These are phyloP conservation scores for Sylvietta virens DNA, from an alignment of 2,113 vertebrate species.

Conservation along the genomic window DNA sequence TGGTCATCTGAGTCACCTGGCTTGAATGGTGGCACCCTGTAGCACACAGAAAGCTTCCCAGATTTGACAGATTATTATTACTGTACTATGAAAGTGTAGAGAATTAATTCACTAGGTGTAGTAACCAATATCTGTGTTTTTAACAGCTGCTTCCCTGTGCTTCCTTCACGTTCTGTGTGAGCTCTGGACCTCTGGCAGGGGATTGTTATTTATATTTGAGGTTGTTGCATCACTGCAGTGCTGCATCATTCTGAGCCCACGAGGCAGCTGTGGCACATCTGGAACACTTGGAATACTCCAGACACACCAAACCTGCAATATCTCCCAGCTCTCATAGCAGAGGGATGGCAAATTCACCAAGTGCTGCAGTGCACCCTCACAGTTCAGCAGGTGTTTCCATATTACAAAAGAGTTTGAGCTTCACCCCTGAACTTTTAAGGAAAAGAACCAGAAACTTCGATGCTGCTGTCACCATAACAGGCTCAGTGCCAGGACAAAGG, in stretches of 20 bases:
- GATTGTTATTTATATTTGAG: background rate
- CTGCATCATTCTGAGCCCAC: background rate
- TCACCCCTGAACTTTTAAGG: background rate
- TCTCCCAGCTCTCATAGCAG: background rate
- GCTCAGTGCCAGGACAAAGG: background rate
- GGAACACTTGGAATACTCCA: background rate
- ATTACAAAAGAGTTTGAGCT: background rate
- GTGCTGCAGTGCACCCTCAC: background rate
- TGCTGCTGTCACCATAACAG: background rate
- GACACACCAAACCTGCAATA: background rate
- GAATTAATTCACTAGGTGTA: background rate
- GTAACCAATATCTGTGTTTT: background rate
- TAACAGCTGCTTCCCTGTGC: background rate
- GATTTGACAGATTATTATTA: no score
- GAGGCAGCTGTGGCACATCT: background rate
- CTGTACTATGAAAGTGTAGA: accelerated
- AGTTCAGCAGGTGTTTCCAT: no score
- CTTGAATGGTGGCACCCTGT: background rate
- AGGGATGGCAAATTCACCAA: background rate
- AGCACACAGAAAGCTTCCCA: background rate
- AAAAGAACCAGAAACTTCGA: background rate
- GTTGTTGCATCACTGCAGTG: background rate
- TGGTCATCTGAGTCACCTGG: background rate
- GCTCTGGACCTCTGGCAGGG: background rate
- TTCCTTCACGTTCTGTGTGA: background rate